phyloP scores from a whole-genome alignment of 1,140 invertebrate species.

The Apis laboriosa region DNA sequence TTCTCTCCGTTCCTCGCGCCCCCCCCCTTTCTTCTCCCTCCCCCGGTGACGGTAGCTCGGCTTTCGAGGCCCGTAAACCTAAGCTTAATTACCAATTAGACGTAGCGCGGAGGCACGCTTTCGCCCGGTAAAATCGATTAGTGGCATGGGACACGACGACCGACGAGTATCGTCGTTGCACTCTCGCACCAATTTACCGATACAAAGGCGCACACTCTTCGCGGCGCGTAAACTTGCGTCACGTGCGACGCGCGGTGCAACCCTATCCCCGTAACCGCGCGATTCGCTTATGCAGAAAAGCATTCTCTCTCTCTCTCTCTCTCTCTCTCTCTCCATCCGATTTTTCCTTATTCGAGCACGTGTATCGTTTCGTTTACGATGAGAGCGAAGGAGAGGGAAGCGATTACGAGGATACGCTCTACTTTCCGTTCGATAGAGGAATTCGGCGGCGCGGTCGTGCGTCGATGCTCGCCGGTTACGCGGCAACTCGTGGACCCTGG shows the following conservation, averaged over 20 bases:
- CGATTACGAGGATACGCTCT: constrained; percentile 51
- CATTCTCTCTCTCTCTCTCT: not conserved
- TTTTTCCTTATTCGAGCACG: not conserved
- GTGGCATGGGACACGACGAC: constrained; percentile 71
- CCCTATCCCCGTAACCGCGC: constrained; percentile 23
- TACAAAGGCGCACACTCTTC: not conserved
- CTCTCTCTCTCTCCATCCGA: not conserved
- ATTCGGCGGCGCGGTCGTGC: constrained; percentile 38
- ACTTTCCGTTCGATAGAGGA: constrained; percentile 48
- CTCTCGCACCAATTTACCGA: constrained; percentile 41
- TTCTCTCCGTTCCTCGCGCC: not conserved
- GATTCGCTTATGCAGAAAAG: constrained; percentile 53
- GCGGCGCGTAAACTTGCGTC: not conserved
- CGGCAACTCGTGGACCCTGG: constrained; percentile 67
- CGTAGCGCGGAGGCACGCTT: constrained; percentile 77
- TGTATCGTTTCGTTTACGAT: not conserved
- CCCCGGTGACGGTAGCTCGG: constrained; percentile 56
- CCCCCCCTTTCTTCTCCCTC: not conserved
- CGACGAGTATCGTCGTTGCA: not conserved
- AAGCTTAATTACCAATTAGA: constrained; percentile 81
- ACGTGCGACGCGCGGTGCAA: not conserved
- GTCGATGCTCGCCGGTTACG: constrained; percentile 70
- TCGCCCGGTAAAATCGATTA: constrained; percentile 77
- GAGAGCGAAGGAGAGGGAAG: constrained; percentile 6
- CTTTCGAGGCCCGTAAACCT: constrained; percentile 72